A percentile compares a stretch with the other conserved stretches of the same genome.
These are phyloP conservation scores for Eupithecia vulgata DNA, from an alignment of 2,888 invertebrate species.

Conservation along the genomic window DNA sequence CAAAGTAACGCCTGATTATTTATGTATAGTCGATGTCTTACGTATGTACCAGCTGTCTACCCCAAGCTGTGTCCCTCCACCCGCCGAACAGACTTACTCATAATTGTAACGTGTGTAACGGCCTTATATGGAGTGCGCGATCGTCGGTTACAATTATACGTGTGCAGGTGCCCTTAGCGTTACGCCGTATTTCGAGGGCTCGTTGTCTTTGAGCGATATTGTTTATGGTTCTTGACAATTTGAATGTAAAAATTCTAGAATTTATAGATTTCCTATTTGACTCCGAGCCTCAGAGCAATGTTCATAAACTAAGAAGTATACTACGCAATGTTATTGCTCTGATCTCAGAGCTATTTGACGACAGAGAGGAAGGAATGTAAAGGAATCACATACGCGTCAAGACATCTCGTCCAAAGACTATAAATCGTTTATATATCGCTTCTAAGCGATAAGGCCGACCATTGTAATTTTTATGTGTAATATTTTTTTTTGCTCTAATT, in stretches of 20 bases:
- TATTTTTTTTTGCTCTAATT: too few species aligned
- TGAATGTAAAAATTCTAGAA: background rate
- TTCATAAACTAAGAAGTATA: too few species aligned
- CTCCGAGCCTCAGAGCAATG: too few species aligned
- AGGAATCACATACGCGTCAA: too few species aligned
- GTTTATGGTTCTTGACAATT: constrained; percentile 7
- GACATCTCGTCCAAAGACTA: too few species aligned
- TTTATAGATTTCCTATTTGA: background rate
- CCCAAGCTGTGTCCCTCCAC: constrained; percentile 16
- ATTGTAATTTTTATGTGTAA: too few species aligned
- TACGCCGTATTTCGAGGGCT: constrained; percentile 15
- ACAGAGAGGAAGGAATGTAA: too few species aligned
- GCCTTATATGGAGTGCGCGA: constrained; percentile 37
- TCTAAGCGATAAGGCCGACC: too few species aligned
- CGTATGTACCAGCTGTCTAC: constrained; percentile 5
- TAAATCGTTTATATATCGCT: too few species aligned
- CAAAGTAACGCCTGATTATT: too few species aligned
- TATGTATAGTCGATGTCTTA: background rate
- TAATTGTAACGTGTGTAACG: constrained; percentile 43
- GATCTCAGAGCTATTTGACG: too few species aligned
- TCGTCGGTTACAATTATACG: constrained; percentile 29
- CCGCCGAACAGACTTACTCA: constrained; percentile 35
- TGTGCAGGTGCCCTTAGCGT: constrained; percentile 33
- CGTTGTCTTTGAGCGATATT: constrained; percentile 11
- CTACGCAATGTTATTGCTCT: too few species aligned